Conservation (phyloP, 2,113 vertebrate species). For the Alectura lathami region DNA sequence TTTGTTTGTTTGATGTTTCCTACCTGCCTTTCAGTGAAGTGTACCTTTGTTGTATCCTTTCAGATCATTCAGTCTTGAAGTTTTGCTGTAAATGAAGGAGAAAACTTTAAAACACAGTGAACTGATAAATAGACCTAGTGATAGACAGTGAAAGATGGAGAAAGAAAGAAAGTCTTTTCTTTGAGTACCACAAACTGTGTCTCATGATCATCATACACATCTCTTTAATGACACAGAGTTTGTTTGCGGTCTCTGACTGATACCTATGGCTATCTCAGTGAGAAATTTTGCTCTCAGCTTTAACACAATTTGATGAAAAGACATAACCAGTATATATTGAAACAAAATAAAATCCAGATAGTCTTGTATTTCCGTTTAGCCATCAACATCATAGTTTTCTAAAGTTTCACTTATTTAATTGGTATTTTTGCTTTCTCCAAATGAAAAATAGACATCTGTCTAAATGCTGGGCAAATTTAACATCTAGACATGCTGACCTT, state of each 20-base stretch:
- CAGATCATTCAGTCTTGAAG: neutral
- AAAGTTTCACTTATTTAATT: neutral
- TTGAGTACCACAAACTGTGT: neutral
- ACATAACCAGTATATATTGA: neutral
- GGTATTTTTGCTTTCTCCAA: neutral
- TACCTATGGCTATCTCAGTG: neutral
- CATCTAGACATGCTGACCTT: neutral
- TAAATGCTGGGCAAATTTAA: neutral
- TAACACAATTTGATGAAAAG: neutral
- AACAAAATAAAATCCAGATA: neutral
- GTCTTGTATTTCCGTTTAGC: neutral
- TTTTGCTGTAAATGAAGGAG: neutral
- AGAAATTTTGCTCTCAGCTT: neutral
- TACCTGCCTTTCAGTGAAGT: neutral
- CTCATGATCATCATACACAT: neutral
- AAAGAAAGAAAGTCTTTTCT: neutral
- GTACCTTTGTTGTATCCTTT: neutral
- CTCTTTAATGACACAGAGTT: neutral
- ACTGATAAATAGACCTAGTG: fast-evolving
- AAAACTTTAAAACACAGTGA: neutral
- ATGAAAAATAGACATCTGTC: neutral
- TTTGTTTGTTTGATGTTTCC: neutral
- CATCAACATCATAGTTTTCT: neutral
- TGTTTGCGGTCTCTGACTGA: neutral
- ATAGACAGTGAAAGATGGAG: no score